Evolutionary conservation across 2,888 invertebrate genomes (phyloP), one percentile per base, ranked within the genome.

Genomic region (Drepana falcataria): DNA sequence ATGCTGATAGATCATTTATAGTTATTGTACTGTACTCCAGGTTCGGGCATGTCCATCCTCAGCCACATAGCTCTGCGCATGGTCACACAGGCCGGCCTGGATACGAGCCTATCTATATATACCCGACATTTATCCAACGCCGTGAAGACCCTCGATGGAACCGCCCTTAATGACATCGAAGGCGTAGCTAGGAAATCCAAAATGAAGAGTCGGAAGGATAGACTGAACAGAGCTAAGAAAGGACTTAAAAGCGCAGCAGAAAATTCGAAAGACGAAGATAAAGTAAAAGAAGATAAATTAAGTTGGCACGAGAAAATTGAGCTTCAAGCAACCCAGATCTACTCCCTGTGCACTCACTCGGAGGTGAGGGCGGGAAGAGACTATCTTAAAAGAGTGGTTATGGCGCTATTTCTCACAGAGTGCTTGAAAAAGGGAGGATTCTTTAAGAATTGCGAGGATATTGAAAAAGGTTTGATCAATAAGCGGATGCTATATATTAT

Each of bases 21-120:
- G 7, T 75, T 95, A 41, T 37, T 7, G 2, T 5, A 41, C 47
- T 35, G 59, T 4, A 3, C 76, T 77, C 48, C 61, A 93, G 94
- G 94, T 4, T 95, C 95, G 0, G 95, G 97, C 1, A 96, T 96
- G 95, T 96, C 96, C 54, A 92, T 96, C 52, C 86, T 96, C 2
- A 95, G 95, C 61, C 93, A 94, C 70, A 92, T 96, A 49, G 95
- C 96, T 0, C 76, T 96, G 37, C 90, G 96, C 52, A 94, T 96
- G 84, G 92, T 96, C n/a, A 96, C 96, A 0, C 95, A 96, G 75
- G 92, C 92, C 0, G 91, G 92, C 0, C 75, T 93, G 0, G 77
- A 89, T 2, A 82, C 87, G 35, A 91, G 90, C 62, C 67, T 92
- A 47, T 75, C 87, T 37, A 89, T 93, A 52, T 84, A 91, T 66